Base-by-base conservation (phyloP, 2,113 vertebrate genomes). In the Trogon melanurus region DNA sequence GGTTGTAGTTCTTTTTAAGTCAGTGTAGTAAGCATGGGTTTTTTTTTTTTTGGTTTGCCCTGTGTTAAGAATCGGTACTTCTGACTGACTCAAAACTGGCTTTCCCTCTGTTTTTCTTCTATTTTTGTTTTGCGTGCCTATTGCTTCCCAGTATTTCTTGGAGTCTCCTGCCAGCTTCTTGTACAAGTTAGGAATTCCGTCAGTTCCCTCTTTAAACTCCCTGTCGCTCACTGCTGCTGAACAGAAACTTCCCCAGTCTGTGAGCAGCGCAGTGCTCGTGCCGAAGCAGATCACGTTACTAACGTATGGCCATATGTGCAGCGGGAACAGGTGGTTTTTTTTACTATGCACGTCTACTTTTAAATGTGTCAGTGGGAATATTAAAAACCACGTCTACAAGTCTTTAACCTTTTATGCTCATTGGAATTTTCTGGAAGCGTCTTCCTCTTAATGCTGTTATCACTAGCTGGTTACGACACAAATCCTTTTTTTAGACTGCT, bases 291-390 rank as follows among this genome's bases (percentile, higher is more conserved):
- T 97, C 90, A 45, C 20, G 5, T 96, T 95, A 79, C 85, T 85
- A 0, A 94, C 93, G 91, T 54, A 67, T 67, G 85, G 87, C 93
- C 97, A 58, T 74, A 61, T 95, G 91, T 93, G 88, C 92, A 76
- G 22, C 66, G 70, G 30, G 64, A 82, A 93, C 94, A 95, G 93
- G 91, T 97, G 96, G 30, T 94, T 88, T 41, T 36, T 41, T 87
- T 60, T 81, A 72, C 91, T 91, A 1, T 85, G 60, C 65, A 5
- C 71, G 71, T 82, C 88, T 96, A 18, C 91, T 93, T 95, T 78
- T 91, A 90, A 96, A 95, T 88, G 91, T 85, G 81, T 73, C 82
- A 72, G 51, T 91, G 85, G 66, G 64, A 94, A 90, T 88, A 78
- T 89, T 88, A 93, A 92, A 93, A 93, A 62, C 78, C 53, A 13